Conservation (phyloP, 2,797 vertebrate genomes). For the Sphaeramia orbicularis region DNA sequence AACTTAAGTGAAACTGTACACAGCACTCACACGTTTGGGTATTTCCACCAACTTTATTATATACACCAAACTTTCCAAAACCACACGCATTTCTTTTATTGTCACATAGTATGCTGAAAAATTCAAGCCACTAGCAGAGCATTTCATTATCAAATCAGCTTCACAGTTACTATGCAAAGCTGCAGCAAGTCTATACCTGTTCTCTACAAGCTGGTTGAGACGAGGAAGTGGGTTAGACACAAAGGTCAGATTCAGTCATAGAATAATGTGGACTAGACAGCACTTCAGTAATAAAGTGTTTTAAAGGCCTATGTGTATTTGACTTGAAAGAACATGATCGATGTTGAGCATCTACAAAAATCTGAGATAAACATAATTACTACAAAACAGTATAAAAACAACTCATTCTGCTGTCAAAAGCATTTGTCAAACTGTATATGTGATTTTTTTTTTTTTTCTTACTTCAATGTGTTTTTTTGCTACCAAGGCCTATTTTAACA, state of each 20-base stretch:
- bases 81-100: background rate
- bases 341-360: no score
- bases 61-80: constrained; percentile 1
- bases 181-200: background rate
- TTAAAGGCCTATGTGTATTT: no score
- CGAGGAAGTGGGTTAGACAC: constrained; percentile 3
- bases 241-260: constrained; percentile 10
- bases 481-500: no score
- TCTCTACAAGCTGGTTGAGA: background rate
- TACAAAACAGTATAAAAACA: no score
- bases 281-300: constrained; percentile 4
- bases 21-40: background rate
- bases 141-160: constrained; percentile 1
- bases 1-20: constrained; percentile 1
- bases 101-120: background rate
- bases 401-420: no score
- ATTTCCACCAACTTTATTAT: background rate
- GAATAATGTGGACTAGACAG: constrained; percentile 19
- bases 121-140: background rate
- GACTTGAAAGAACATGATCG: no score
- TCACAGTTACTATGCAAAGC: background rate
- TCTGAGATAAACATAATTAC: no score
- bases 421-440: no score
- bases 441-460: no score
- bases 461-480: no score